Evolutionary conservation across 2,888 invertebrate genomes (phyloP).

Genomic region (Bhutanitis thaidina): DNA sequence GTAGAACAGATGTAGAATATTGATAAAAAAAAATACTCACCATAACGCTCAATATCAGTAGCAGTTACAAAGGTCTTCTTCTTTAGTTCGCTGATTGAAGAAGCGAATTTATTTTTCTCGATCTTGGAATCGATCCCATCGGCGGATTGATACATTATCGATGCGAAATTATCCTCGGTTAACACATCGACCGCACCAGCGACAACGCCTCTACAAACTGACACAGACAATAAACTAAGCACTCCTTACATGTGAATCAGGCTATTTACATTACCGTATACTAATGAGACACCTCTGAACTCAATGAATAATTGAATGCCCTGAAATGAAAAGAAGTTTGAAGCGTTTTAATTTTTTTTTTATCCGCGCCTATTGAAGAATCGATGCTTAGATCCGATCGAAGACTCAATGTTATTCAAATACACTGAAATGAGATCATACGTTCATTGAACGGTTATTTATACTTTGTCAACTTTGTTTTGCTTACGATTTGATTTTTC

Average conservation of each 20-base stretch:
- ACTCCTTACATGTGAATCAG: background rate
- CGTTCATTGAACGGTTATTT: background rate
- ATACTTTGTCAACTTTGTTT: background rate
- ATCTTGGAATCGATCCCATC: conserved; percentile 29
- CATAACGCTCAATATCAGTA: conserved; percentile 57
- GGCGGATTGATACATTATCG: conserved; percentile 57
- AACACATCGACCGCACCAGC: conserved; percentile 1
- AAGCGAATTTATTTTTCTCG: conserved; percentile 64
- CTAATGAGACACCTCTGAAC: conserved; percentile 61
- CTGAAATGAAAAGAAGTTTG: conserved; percentile 42
- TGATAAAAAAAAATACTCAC: conserved; percentile 40
- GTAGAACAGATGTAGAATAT: too few relatives aligned
- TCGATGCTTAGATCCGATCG: background rate
- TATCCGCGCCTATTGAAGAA: background rate
- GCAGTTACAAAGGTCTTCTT: conserved; percentile 61
- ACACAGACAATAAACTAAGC: background rate
- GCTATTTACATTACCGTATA: conserved; percentile 37
- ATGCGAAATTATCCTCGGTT: background rate
- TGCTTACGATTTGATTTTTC: too few relatives aligned
- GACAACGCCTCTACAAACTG: background rate
- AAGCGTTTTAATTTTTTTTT: conserved; percentile 29
- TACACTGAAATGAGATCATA: background rate
- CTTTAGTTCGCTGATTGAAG: conserved; percentile 66
- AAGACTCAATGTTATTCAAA: conserved; percentile 15
- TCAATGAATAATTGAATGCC: conserved; percentile 55